Base-by-base conservation (phyloP, 35 echinoderm and acorn worm species). In the Apostichopus californicus region DNA sequence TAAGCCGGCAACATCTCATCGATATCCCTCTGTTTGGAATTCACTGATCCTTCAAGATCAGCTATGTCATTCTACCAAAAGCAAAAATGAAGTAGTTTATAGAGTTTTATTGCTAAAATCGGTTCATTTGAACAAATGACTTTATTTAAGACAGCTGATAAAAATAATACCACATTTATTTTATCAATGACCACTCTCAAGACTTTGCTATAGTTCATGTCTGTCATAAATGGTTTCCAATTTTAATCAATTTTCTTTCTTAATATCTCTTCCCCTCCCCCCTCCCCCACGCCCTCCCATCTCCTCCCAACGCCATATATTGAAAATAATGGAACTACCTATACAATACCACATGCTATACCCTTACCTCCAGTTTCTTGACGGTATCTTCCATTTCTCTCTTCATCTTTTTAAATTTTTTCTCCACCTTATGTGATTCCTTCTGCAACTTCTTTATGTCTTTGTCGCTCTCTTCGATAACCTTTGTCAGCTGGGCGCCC, bases 1-100 rank as follows among this genome's bases (percentile, higher is more conserved):
- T 90, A 99, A 60, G 55, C 92, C 14, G 97, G 97, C 61, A 93
- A 93, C 78, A 92, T 91, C 20, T 93, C 93, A 10, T 96, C 89
- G 24, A 99, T 94, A 23, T 78, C 87, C 9, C 81, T 94, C 68
- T 85, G 88, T 81, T 98, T 98, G 15, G 87, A 89, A 77, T 54
- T 73, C 12, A 92, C 61, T 87, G 72, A 68, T 14, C 54, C 79
- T 55, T 98, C 97, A 13, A 94, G 65, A 60, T 91, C 91, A 22
- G 59, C 64, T 59, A 94, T 92, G 64, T 94, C 90, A 68, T 94
- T 86, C 94, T 96, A 73, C 17, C 53, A 25, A 56, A 64, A 25
- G 24, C 24, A 25, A 25, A 25, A 25, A 79, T 79, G 5, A 26
- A 52, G 8, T 61, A 8, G 0, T 77, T 8, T 2, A 28, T 1